phyloP scores from a whole-genome alignment of 2,888 invertebrate genomes.

The Temnothorax ravouxi region DNA sequence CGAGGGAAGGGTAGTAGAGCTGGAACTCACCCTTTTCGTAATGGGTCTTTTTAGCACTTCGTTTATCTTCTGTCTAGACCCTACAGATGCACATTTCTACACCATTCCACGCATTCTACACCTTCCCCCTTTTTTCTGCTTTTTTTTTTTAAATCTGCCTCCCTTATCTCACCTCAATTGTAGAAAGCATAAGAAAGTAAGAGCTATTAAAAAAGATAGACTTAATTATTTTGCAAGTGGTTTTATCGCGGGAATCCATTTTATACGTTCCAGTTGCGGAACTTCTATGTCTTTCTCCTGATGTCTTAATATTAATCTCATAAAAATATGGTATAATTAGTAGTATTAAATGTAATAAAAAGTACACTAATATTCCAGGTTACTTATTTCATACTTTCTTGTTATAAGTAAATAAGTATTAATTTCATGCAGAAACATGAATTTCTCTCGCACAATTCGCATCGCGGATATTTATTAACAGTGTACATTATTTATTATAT shows the following conservation, averaged over 20 bases:
- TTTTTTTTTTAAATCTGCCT: constrained; percentile 1
- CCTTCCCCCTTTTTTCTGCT: neutral
- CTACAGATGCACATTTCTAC: constrained; percentile 34
- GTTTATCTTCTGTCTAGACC: constrained; percentile 27
- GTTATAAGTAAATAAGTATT: neutral
- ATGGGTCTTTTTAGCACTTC: constrained; percentile 34
- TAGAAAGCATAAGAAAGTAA: constrained; percentile 20
- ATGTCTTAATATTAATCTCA: neutral
- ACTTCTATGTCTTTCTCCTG: neutral
- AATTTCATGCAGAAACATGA: neutral
- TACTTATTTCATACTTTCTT: neutral
- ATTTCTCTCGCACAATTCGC: neutral
- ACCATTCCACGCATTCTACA: constrained; percentile 3
- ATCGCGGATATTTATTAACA: neutral
- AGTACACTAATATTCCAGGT: neutral
- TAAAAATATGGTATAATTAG: neutral
- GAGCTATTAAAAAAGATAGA: constrained; percentile 2
- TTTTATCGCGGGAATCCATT: neutral
- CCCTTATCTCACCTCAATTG: constrained; percentile 32
- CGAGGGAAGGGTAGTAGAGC: constrained; percentile 13
- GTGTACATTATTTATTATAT: neutral
- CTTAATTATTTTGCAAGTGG: constrained; percentile 22
- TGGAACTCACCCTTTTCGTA: constrained; percentile 27
- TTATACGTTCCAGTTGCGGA: neutral
- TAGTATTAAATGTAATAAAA: neutral